These are phyloP conservation scores for Ochropleura plecta DNA, from an alignment of 2,888 invertebrate genomes.

Conservation along the genomic window DNA sequence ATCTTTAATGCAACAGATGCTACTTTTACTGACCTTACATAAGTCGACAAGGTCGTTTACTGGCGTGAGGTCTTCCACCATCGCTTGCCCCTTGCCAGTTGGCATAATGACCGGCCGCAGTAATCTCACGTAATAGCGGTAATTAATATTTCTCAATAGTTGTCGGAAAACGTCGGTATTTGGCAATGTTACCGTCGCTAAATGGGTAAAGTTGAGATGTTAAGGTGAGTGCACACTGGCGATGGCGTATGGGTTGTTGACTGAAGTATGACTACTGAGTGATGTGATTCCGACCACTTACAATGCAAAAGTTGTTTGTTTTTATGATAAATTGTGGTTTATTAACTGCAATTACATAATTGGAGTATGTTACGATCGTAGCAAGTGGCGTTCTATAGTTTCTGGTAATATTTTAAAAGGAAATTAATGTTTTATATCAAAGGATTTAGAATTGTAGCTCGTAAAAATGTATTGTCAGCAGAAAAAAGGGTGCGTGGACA, in stretches of 20 bases:
- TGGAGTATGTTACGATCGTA: background rate
- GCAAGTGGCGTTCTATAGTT: background rate
- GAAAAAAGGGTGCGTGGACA: no score
- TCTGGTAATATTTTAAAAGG: no score
- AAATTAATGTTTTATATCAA: no score
- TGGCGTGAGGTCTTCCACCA: conserved; percentile 25
- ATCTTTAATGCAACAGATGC: conserved; percentile 4
- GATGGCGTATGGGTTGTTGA: background rate
- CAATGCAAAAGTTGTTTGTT: background rate
- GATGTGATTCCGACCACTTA: background rate
- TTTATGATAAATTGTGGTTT: background rate
- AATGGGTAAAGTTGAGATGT: conserved; percentile 2
- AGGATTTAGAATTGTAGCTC: no score
- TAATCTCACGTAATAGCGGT: conserved; percentile 47
- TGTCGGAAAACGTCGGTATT: conserved; percentile 43
- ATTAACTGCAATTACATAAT: background rate
- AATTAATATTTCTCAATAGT: conserved; percentile 49
- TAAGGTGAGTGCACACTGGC: conserved; percentile 40
- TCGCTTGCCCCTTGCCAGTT: conserved; percentile 7
- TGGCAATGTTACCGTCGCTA: conserved; percentile 30
- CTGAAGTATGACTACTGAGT: background rate
- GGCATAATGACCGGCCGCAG: conserved; percentile 9
- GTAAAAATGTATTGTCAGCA: no score
- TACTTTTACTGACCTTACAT: conserved; percentile 56
- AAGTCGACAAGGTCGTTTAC: conserved; percentile 49